A percentile compares a stretch with the other conserved stretches of the same genome.
Evolutionary conservation across 1,140 invertebrate species (phyloP).

Genomic region (Drosophila neocordata): DNA sequence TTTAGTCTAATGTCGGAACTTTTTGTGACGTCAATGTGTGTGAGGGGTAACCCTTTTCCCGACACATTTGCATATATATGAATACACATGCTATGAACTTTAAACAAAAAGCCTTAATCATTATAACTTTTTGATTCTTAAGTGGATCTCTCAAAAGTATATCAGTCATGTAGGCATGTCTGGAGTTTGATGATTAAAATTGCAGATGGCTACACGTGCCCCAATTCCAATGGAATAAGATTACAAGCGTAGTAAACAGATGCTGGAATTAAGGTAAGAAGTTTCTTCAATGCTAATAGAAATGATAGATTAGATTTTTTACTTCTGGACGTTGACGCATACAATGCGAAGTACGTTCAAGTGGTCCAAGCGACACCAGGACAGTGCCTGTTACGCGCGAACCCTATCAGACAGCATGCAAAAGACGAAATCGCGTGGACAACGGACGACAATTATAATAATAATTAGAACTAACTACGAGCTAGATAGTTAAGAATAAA

Average conservation of each 20-base stretch:
- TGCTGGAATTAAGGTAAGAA: not conserved
- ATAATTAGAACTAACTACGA: too few relatives aligned
- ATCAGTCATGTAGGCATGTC: not conserved
- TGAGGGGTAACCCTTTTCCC: not conserved
- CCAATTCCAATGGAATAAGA: not conserved
- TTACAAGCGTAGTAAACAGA: not conserved
- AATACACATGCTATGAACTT: not conserved
- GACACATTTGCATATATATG: constrained; percentile 3
- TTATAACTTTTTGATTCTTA: not conserved
- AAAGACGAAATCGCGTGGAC: too few relatives aligned
- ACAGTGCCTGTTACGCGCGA: too few relatives aligned
- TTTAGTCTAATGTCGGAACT: not conserved
- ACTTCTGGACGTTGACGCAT: too few relatives aligned
- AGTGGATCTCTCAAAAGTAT: not conserved
- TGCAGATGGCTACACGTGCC: not conserved
- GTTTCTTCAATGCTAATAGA: not conserved
- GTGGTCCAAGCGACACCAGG: too few relatives aligned
- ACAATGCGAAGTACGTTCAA: too few relatives aligned
- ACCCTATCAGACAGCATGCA: too few relatives aligned
- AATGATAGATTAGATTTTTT: too few relatives aligned
- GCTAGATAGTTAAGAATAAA: too few relatives aligned
- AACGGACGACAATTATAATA: too few relatives aligned
- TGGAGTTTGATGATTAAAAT: constrained; percentile 5
- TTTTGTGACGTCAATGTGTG: not conserved
- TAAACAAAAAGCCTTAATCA: not conserved